These are phyloP conservation scores for Malurus elegans DNA, from an alignment of 2,113 vertebrate species.

Conservation along the genomic window DNA sequence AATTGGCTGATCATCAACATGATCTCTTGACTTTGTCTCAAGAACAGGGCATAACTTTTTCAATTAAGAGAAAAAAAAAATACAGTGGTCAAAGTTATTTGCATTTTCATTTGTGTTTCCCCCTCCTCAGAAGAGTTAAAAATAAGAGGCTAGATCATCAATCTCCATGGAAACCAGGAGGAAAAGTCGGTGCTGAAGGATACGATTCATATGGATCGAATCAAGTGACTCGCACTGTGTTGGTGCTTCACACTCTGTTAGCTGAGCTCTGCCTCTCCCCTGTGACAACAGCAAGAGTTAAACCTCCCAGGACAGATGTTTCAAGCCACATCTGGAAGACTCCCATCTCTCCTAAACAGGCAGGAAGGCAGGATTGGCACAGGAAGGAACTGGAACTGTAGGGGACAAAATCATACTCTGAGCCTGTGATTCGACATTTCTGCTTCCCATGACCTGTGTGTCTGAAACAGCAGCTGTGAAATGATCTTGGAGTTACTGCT, in stretches of 20 bases:
- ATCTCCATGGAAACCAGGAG: not conserved
- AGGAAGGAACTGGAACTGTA: not conserved
- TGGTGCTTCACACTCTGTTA: not conserved
- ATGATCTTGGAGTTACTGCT: not conserved
- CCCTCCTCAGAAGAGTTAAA: not conserved
- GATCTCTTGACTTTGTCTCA: not conserved
- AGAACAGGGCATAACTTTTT: not conserved
- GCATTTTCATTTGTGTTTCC: not conserved
- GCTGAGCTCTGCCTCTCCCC: not conserved
- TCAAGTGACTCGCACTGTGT: not conserved
- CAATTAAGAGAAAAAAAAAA: not conserved
- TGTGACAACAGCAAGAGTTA: not conserved
- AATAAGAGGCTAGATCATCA: not conserved
- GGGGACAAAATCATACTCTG: not conserved
- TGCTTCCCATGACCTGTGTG: not conserved
- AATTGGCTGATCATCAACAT: not conserved
- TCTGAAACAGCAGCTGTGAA: not conserved
- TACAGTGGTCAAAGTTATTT: rapidly evolving
- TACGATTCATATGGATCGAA: not conserved
- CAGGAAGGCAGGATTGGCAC: not conserved
- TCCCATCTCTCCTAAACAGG: not conserved
- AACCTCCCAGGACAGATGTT: not conserved
- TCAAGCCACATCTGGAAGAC: not conserved
- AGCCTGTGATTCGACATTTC: not conserved
- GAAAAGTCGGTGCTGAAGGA: not conserved